Percentiles rank a stretch among this genome's conserved stretches.
These are phyloP conservation scores for Micrasema minimum DNA, from an alignment of 1,140 invertebrate species.

Conservation along the genomic window DNA sequence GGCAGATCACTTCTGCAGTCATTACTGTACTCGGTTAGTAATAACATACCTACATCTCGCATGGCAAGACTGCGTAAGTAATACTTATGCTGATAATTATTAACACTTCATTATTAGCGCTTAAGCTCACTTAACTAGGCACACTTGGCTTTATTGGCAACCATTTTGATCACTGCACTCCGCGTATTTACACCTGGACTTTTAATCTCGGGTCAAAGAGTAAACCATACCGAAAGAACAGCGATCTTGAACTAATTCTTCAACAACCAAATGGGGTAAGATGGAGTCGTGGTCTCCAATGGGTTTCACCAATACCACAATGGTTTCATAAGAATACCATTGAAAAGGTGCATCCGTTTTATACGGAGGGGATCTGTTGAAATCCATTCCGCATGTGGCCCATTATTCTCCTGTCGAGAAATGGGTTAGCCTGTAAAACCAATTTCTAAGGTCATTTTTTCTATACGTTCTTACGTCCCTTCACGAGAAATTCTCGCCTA, in stretches of 20 bases:
- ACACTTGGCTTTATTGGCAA: too few relatives aligned
- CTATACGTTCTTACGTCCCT: background rate
- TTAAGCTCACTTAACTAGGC: too few relatives aligned
- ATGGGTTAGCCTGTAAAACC: constrained; percentile 48
- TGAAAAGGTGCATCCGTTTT: constrained; percentile 53
- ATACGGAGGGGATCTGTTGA: constrained; percentile 48
- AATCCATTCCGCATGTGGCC: constrained; percentile 41
- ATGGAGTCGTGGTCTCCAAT: constrained; percentile 42
- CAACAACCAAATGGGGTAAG: constrained; percentile 48
- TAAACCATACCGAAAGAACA: constrained; percentile 47
- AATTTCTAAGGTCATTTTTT: constrained; percentile 48
- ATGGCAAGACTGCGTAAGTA: too few relatives aligned
- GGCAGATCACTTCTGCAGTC: too few relatives aligned
- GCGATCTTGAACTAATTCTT: constrained; percentile 51
- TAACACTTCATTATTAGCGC: too few relatives aligned
- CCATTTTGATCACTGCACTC: too few relatives aligned
- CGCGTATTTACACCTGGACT: too few relatives aligned
- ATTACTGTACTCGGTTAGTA: too few relatives aligned
- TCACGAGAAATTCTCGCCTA: background rate
- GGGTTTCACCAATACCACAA: constrained; percentile 53
- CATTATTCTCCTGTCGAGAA: constrained; percentile 52
- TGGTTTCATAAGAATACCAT: constrained; percentile 48
- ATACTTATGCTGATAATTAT: too few relatives aligned
- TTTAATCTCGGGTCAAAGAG: constrained; percentile 7
- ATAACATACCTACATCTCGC: too few relatives aligned